Evolutionary conservation across 2,113 vertebrate species (phyloP).

Genomic region (Buteo buteo): DNA sequence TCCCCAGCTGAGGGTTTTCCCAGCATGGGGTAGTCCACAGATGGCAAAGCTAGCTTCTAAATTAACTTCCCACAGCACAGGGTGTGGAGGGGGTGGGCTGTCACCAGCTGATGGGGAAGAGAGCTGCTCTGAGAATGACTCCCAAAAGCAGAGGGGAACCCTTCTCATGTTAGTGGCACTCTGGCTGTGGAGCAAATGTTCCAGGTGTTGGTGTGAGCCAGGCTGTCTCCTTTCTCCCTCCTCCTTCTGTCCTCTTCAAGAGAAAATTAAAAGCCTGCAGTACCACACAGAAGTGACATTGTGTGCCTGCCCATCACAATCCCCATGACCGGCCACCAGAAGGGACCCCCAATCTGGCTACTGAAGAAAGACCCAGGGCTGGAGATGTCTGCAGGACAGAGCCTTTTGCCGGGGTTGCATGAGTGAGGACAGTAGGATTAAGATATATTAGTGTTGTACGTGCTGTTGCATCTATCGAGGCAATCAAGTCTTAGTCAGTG

Average conservation of each 20-base stretch:
- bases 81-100: background rate
- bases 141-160: background rate
- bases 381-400: slow-evolving; percentile 4
- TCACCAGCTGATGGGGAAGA: slow-evolving; percentile 23
- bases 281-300: background rate
- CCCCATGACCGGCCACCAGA: background rate
- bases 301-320: background rate
- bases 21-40: slow-evolving; percentile 61
- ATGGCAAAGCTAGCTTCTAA: slow-evolving; percentile 53
- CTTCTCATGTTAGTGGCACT: background rate
- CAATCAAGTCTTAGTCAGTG: background rate
- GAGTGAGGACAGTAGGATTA: background rate
- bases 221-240: background rate
- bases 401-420: background rate
- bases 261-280: background rate
- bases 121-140: background rate
- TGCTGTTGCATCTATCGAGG: background rate
- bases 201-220: background rate
- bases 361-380: background rate
- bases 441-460: background rate
- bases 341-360: background rate
- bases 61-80: slow-evolving; percentile 52
- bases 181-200: background rate
- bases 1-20: slow-evolving; percentile 59
- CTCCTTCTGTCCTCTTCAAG: background rate